phyloP scores from a whole-genome alignment of 1,140 invertebrate species.

The Philaenus spumarius region DNA sequence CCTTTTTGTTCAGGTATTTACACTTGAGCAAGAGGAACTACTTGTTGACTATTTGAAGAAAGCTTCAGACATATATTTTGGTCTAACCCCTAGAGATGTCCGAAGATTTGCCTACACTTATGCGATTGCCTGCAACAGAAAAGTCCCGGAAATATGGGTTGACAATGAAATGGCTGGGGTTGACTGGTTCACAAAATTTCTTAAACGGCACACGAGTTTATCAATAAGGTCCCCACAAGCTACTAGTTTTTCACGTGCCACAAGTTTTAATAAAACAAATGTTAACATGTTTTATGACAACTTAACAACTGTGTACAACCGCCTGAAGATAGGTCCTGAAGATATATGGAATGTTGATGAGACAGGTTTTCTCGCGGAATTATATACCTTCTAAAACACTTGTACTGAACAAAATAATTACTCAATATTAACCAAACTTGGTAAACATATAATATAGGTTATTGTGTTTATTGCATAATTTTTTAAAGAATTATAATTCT shows the following conservation, averaged over 20 bases:
- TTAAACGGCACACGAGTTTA: conserved; percentile 33
- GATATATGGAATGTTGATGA: conserved; percentile 33
- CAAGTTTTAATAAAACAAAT: conserved; percentile 32
- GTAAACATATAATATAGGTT: no score
- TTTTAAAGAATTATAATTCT: no score
- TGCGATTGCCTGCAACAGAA: not conserved
- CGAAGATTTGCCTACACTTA: not conserved
- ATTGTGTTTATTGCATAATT: no score
- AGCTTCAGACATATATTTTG: not conserved
- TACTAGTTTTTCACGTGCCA: conserved; percentile 33
- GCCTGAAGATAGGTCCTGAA: not conserved
- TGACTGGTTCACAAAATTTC: not conserved
- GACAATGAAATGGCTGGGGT: not conserved
- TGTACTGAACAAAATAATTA: no score
- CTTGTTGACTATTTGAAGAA: not conserved
- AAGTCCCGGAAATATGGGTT: not conserved
- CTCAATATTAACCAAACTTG: no score
- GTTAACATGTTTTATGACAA: conserved; percentile 27
- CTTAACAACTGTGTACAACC: conserved; percentile 14
- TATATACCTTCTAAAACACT: no score
- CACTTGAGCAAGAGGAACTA: no score
- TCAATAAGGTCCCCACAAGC: conserved; percentile 33
- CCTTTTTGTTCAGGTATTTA: no score
- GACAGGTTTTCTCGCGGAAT: no score
- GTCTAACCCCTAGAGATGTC: not conserved